These are phyloP conservation scores for Emydoidea blandingii DNA, from an alignment of 2,797 vertebrate genomes.

Conservation along the genomic window DNA sequence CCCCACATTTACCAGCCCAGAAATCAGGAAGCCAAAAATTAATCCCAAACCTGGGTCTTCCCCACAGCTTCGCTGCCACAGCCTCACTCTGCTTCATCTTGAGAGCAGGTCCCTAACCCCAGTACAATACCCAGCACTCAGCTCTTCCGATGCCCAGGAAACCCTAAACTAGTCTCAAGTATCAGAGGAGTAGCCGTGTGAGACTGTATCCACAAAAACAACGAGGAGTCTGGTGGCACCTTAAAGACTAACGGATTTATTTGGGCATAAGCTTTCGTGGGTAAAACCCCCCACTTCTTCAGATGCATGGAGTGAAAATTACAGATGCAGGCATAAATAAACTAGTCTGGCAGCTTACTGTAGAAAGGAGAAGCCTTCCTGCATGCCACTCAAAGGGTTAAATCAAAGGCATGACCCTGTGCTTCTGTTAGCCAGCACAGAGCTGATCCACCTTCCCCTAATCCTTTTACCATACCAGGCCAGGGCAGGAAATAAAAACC, in stretches of 20 bases:
- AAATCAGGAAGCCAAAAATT: neutral
- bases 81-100: neutral
- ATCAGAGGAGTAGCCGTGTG: too few species aligned
- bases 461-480: neutral
- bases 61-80: neutral
- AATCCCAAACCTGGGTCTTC: neutral
- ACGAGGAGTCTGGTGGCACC: too few species aligned
- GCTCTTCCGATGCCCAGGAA: neutral
- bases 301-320: too few species aligned
- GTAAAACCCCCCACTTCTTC: too few species aligned
- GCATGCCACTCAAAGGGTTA: neutral
- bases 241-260: too few species aligned
- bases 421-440: neutral
- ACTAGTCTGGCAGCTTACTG: neutral
- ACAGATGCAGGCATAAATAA: too few species aligned
- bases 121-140: neutral
- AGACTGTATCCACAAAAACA: too few species aligned
- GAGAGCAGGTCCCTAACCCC: neutral
- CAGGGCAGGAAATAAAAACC: neutral
- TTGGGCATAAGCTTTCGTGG: too few species aligned
- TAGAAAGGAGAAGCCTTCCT: neutral
- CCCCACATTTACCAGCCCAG: neutral
- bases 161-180: neutral
- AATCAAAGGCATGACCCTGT: accelerated
- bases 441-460: neutral